phyloP scores from a whole-genome alignment of 1,140 invertebrate species.

The Acromyrmex echinatior region DNA sequence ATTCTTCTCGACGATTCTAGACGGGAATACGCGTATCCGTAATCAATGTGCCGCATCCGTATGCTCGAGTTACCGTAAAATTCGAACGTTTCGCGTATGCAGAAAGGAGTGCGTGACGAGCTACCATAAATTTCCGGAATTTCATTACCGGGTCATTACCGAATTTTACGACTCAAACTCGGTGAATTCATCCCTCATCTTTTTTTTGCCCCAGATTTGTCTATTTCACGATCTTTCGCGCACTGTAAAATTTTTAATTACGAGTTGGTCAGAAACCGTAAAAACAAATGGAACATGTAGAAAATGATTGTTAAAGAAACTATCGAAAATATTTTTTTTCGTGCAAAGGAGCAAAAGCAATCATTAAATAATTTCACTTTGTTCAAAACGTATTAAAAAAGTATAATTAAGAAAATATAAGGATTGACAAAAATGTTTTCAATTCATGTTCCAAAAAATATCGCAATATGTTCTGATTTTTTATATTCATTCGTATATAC shows the following conservation, averaged over 20 bases:
- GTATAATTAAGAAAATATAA: background rate
- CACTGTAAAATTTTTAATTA: background rate
- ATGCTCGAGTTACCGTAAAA: slow-evolving; percentile 21
- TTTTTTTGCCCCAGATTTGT: background rate
- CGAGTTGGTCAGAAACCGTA: background rate
- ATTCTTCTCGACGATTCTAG: slow-evolving; percentile 31
- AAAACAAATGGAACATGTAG: background rate
- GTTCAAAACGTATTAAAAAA: background rate
- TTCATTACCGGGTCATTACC: slow-evolving; percentile 38
- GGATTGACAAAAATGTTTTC: background rate
- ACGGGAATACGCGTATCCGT: slow-evolving; percentile 12
- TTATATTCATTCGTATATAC: background rate
- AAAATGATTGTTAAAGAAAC: background rate
- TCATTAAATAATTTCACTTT: background rate
- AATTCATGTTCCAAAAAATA: background rate
- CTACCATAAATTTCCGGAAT: slow-evolving; percentile 32
- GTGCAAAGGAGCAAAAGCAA: background rate
- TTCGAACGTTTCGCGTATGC: slow-evolving; percentile 11
- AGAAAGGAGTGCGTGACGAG: slow-evolving; percentile 11
- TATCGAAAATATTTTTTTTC: background rate
- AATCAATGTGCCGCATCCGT: background rate
- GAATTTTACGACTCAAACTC: slow-evolving; percentile 28
- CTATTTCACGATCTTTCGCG: background rate
- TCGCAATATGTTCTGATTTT: background rate
- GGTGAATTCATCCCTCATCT: background rate